Percentiles rank a stretch among this genome's conserved stretches.
Conservation (phyloP, 2,113 vertebrate species). For the Peromyscus californicus region DNA sequence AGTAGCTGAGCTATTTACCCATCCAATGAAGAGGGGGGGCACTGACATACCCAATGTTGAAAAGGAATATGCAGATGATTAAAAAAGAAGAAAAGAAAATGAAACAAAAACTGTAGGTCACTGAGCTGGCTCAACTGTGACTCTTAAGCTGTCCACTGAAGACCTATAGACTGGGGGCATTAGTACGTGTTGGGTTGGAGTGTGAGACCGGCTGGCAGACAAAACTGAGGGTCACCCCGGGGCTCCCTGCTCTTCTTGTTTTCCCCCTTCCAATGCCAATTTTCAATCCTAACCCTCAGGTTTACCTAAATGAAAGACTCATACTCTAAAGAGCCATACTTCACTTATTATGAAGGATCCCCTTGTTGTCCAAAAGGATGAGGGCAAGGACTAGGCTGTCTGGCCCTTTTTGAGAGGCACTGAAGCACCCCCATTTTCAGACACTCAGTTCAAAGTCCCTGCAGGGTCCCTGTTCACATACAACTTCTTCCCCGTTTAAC, state of each 20-base stretch:
- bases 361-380: background rate
- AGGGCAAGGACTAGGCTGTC: background rate
- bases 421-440: background rate
- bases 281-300: background rate
- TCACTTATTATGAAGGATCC: background rate
- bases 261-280: background rate
- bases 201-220: background rate
- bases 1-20: background rate
- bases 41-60: background rate
- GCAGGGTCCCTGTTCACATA: background rate
- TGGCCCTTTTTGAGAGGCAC: background rate
- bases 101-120: background rate
- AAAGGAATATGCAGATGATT: background rate
- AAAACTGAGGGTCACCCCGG: background rate
- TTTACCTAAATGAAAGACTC: background rate
- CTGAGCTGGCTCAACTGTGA: background rate
- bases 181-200: rapidly evolving
- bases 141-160: background rate
- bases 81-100: background rate
- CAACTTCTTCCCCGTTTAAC: background rate
- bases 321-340: background rate
- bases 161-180: background rate
- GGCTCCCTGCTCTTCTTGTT: background rate
- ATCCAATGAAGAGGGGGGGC: background rate
- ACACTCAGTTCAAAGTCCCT: background rate